Conservation (phyloP, 2,888 invertebrate species). For the Oscheius onirici region DNA sequence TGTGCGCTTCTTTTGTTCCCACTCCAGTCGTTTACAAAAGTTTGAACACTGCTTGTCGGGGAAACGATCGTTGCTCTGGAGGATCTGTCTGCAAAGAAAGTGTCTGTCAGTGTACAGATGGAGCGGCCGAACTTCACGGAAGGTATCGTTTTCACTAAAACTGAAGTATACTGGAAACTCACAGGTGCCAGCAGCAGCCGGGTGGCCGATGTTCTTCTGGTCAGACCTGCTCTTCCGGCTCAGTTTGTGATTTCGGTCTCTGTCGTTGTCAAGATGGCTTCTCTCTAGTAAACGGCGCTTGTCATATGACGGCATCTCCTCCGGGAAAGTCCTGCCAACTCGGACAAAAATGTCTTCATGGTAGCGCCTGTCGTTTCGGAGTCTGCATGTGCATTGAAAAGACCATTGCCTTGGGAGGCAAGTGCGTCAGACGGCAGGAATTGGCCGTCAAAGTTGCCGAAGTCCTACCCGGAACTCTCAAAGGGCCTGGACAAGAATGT, state of each 20-base stretch:
- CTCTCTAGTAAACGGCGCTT: conserved; percentile 41
- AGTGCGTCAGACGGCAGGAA: conserved; percentile 44
- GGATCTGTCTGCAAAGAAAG: conserved; percentile 62
- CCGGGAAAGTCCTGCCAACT: conserved; percentile 62
- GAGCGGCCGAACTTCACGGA: conserved; percentile 54
- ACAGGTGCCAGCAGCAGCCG: conserved; percentile 52
- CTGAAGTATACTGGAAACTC: conserved; percentile 8
- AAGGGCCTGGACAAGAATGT: conserved; percentile 46
- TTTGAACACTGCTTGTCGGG: conserved; percentile 55
- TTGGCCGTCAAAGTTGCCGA: conserved; percentile 19
- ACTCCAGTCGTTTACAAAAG: conserved; percentile 47
- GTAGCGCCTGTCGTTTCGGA: conserved; percentile 64
- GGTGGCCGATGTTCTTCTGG: conserved; percentile 62
- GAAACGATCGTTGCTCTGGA: conserved; percentile 62
- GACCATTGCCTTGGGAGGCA: conserved; percentile 43
- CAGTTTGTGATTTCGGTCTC: conserved; percentile 62
- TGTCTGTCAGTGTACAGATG: conserved; percentile 65
- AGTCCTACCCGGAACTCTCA: conserved; percentile 23
- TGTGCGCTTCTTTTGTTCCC: conserved; percentile 34
- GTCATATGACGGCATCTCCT: conserved; percentile 45
- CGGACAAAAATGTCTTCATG: conserved; percentile 62
- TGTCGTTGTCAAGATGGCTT: conserved; percentile 61
- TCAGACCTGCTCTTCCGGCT: conserved; percentile 64
- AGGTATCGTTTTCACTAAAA: conserved; percentile 29
- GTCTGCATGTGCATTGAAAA: conserved; percentile 61